phyloP scores from a whole-genome alignment of 1,140 invertebrate genomes.

The Penaeus chinensis region DNA sequence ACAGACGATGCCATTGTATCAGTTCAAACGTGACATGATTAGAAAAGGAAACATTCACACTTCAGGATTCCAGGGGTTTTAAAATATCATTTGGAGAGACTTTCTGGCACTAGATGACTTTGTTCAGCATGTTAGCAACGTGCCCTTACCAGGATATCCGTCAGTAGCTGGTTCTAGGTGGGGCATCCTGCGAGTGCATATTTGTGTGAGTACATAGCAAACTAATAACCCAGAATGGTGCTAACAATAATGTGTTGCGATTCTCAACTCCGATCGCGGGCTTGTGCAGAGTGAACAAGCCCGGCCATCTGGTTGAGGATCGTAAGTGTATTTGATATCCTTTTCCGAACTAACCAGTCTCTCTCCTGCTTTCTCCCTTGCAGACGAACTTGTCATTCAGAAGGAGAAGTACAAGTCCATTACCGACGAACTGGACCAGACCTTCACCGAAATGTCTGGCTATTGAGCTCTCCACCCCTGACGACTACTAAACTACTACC shows the following conservation, averaged over 20 bases:
- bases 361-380: constrained; percentile 66
- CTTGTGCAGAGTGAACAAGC: neutral
- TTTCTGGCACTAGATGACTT: constrained; percentile 1
- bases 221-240: constrained; percentile 41
- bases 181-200: no score
- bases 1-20: no score
- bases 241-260: constrained; percentile 28
- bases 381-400: constrained; percentile 98
- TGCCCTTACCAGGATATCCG: no score
- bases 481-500: constrained; percentile 58
- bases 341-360: constrained; percentile 52
- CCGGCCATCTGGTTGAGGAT: constrained; percentile 19
- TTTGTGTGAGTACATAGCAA: neutral
- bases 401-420: constrained; percentile 99
- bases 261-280: constrained; percentile 21
- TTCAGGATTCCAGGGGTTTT: no score
- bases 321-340: constrained; percentile 14
- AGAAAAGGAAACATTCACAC: no score
- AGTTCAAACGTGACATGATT: no score
- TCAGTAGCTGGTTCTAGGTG: no score
- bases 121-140: constrained; percentile 1
- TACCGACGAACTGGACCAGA: constrained; percentile 98
- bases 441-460: constrained; percentile 96
- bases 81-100: no score
- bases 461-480: constrained; percentile 72